These are phyloP conservation scores for Brachypodius melanocephalos DNA, from an alignment of 2,113 vertebrate species.

Conservation along the genomic window DNA sequence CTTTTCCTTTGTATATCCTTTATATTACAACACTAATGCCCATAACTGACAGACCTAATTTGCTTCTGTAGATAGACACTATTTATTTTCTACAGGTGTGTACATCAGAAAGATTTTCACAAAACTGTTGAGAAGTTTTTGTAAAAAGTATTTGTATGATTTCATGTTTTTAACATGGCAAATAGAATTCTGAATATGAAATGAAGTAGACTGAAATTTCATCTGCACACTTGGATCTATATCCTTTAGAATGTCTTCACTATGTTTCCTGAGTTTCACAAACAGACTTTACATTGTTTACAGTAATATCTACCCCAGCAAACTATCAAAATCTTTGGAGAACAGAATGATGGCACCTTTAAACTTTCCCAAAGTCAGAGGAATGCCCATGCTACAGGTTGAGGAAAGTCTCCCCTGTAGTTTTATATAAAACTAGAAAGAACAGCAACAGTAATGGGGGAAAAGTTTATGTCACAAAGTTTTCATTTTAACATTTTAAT, in stretches of 20 bases:
- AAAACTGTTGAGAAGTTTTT: not conserved
- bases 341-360: not conserved
- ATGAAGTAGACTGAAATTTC: not conserved
- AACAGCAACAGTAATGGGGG: not conserved
- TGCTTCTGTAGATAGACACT: not conserved
- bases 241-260: not conserved
- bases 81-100: not conserved
- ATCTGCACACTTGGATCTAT: not conserved
- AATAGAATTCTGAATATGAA: not conserved
- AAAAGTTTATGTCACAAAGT: not conserved
- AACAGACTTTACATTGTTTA: not conserved
- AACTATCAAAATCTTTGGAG: not conserved
- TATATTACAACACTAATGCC: not conserved
- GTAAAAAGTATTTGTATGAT: not conserved
- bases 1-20: not conserved
- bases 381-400: not conserved
- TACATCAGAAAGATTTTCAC: not conserved
- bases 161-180: not conserved
- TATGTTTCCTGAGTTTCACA: not conserved
- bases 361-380: not conserved
- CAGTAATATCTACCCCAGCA: not conserved
- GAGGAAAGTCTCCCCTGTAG: not conserved
- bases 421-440: not conserved
- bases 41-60: not conserved
- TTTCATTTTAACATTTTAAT: not conserved